These are phyloP conservation scores for Drosophila sordidula DNA, from an alignment of 2,888 invertebrate genomes.

Conservation along the genomic window DNA sequence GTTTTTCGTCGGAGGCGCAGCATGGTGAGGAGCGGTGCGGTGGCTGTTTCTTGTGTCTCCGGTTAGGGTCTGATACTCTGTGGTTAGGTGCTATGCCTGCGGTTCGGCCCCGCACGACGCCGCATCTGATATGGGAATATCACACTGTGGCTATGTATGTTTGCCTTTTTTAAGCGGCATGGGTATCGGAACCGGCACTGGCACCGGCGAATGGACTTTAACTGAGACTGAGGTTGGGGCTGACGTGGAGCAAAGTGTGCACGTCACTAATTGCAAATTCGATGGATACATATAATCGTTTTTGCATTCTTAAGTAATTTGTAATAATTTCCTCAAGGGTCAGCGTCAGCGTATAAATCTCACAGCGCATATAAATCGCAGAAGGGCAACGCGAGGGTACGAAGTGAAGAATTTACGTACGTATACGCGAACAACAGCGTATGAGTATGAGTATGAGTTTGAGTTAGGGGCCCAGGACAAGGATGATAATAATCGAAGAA, in stretches of 20 bases:
- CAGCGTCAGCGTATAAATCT: slow-evolving; percentile 81
- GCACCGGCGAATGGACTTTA: slow-evolving; percentile 11
- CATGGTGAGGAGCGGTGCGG: slow-evolving; percentile 2
- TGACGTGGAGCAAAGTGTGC: slow-evolving; percentile 70
- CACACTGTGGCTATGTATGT: slow-evolving; percentile 57
- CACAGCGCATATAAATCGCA: slow-evolving; percentile 71
- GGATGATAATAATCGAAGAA: slow-evolving; percentile 64
- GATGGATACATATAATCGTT: slow-evolving; percentile 84
- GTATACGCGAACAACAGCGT: slow-evolving; percentile 15
- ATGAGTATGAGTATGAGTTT: slow-evolving; percentile 16
- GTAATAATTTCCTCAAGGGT: slow-evolving; percentile 84
- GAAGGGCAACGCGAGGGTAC: slow-evolving; percentile 49
- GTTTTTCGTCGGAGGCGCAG: slow-evolving; percentile 8
- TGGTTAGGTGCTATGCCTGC: slow-evolving; percentile 64
- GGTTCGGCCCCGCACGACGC: slow-evolving; percentile 56
- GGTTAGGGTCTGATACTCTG: slow-evolving; percentile 34
- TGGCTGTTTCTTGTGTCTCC: slow-evolving; percentile 39
- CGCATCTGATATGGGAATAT: slow-evolving; percentile 72
- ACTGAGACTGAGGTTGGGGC: slow-evolving; percentile 32
- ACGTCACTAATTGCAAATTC: slow-evolving; percentile 83
- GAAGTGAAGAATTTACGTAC: slow-evolving; percentile 53
- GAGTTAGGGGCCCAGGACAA: slow-evolving; percentile 13
- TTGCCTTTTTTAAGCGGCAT: slow-evolving; percentile 37
- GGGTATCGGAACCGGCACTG: slow-evolving; percentile 24
- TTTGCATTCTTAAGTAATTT: slow-evolving; percentile 85